These are phyloP conservation scores for Trichomalopsis sarcophagae DNA, from an alignment of 1,140 invertebrate species.

Conservation along the genomic window DNA sequence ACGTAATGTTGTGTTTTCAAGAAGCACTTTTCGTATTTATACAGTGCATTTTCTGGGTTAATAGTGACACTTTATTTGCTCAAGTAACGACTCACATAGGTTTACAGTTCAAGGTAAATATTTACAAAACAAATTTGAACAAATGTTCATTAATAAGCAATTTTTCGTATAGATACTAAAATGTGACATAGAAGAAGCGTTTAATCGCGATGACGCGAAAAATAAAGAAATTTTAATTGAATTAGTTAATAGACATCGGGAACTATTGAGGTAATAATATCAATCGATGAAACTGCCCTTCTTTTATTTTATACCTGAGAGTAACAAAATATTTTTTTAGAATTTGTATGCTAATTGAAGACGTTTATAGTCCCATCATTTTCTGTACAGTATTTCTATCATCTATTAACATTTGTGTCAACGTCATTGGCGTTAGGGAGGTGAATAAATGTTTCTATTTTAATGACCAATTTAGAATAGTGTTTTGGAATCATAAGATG, in stretches of 20 bases:
- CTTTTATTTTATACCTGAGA: neutral
- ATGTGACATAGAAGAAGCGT: neutral
- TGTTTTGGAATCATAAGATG: neutral
- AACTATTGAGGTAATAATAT: conserved; percentile 6
- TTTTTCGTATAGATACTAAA: neutral
- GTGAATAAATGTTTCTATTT: neutral
- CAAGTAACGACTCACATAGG: neutral
- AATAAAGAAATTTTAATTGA: neutral
- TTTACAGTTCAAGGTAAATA: neutral
- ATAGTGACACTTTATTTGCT: conserved; percentile 1
- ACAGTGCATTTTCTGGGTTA: neutral
- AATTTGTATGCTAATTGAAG: neutral
- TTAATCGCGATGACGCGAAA: neutral
- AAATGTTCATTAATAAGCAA: neutral
- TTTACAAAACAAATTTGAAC: neutral
- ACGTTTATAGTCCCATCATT: neutral
- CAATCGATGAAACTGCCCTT: neutral
- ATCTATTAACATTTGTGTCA: neutral
- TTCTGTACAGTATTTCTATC: neutral
- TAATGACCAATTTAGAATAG: neutral
- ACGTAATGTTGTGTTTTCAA: neutral
- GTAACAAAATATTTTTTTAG: neutral
- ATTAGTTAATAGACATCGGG: neutral
- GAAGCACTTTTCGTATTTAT: neutral
- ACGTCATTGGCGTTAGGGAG: neutral